Evolutionary conservation across 2,797 vertebrate genomes (phyloP), one percentile per base, ranked within the genome.

Genomic region (Ptychadena robeensis): DNA sequence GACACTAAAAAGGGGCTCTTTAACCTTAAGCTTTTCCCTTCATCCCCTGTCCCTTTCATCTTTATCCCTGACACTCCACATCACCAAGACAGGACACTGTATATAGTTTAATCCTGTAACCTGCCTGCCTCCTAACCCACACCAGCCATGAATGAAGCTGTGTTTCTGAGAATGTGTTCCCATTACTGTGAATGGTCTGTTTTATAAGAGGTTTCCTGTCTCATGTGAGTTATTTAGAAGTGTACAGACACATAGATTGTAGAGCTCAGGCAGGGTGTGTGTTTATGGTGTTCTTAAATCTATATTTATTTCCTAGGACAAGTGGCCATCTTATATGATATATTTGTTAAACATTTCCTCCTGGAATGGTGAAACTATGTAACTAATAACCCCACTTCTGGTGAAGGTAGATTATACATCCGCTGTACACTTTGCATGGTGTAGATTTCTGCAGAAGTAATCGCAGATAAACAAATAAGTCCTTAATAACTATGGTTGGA

Each of bases 41-140:
- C n/a, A n/a, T n/a, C 76, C 70, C 9, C 7, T 30, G 71, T 11
- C 69, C 28, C 71, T 84, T 80, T 84, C 77, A 84, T 84, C 64
- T 75, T 63, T 10, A n/a, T n/a, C 25, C 38, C 80, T 77, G 66
- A 82, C 73, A 76, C 69, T 74, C 63, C 80, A 71, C 63, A 37
- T 40, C 75, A 44, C 53, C 25, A n/a, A 38, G 73, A 75, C 67
- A 38, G 44, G 64, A 37, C 72, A 59, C 72, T 69, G 71, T 67
- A 67, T 66, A 81, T 40, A 69, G 72, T 69, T 61, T 61, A 38
- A 82, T 69, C 73, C 80, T 32, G 31, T 27, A 65, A 64, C n/a
- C 25, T 40, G 61, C 34, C 37, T 30, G 2, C 37, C 63, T 64
- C 73, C 12, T 32, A 66, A 31, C 27, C 64, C 40, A 11, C 14